phyloP scores from a whole-genome alignment of 2,113 vertebrate species.

The Triplophysa tibetana region DNA sequence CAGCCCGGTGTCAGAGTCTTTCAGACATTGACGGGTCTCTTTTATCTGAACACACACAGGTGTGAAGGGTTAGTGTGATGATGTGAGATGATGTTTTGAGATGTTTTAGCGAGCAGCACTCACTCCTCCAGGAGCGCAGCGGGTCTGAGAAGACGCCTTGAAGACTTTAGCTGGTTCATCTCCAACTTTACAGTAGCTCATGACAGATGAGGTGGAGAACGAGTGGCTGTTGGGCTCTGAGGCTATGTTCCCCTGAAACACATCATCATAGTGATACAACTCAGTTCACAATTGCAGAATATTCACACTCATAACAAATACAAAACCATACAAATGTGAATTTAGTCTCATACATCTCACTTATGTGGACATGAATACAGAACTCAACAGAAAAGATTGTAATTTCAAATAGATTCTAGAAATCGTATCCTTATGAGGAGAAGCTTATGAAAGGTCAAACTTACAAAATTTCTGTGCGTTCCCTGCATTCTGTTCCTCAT shows the following conservation, averaged over 20 bases:
- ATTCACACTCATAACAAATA: not conserved
- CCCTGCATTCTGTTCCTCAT: conserved; percentile 83
- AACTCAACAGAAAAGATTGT: too few relatives aligned
- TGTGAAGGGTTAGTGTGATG: not conserved
- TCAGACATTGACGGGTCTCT: conserved; percentile 84
- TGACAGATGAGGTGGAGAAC: conserved; percentile 88
- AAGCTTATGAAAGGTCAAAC: conserved; percentile 54
- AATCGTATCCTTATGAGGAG: too few relatives aligned
- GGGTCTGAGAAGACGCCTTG: conserved; percentile 84
- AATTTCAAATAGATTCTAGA: too few relatives aligned
- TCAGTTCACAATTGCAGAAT: not conserved
- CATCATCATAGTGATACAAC: not conserved
- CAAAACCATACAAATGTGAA: not conserved
- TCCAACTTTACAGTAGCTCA: conserved; percentile 89
- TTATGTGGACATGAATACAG: too few relatives aligned
- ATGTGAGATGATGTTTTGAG: not conserved
- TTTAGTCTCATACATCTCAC: too few relatives aligned
- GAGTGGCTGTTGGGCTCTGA: conserved; percentile 78
- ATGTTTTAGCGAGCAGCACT: conserved; percentile 56
- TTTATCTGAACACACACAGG: conserved; percentile 75
- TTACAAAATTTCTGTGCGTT: conserved; percentile 84
- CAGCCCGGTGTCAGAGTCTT: conserved; percentile 88
- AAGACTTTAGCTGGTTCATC: conserved; percentile 89
- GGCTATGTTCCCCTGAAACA: conserved; percentile 78
- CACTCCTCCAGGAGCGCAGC: conserved; percentile 88